Evolutionary conservation across 2,113 vertebrate species (phyloP).

Genomic region (Eudorcas thomsonii): DNA sequence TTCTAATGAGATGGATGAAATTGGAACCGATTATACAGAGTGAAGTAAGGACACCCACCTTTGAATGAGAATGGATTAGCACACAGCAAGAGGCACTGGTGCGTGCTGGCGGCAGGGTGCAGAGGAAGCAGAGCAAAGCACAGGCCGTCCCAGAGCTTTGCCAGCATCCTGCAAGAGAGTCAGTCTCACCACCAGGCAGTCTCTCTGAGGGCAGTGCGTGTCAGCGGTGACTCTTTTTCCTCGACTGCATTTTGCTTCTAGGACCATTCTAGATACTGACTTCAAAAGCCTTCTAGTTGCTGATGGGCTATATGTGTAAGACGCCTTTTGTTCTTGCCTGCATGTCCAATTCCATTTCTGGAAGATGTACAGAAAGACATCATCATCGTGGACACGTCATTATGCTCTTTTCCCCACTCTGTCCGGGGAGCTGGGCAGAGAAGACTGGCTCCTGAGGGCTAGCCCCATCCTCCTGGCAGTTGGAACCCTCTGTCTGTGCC

Average conservation of each 20-base stretch:
- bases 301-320: not conserved
- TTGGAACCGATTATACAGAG: too few relatives aligned
- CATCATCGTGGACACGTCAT: not conserved
- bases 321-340: not conserved
- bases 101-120: not conserved
- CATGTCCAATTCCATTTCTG: not conserved
- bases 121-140: not conserved
- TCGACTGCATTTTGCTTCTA: not conserved
- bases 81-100: not conserved
- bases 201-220: not conserved
- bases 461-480: too few relatives aligned
- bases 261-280: not conserved
- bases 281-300: not conserved
- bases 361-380: not conserved
- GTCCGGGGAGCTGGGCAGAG: not conserved
- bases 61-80: not conserved
- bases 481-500: not conserved
- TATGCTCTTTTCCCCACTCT: not conserved
- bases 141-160: not conserved
- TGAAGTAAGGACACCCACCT: too few relatives aligned
- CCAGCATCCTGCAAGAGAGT: not conserved
- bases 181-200: not conserved
- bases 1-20: too few relatives aligned
- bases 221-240: conserved; percentile 7
- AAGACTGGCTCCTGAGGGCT: not conserved